Percentiles rank a stretch among this genome's conserved stretches.
Conservation (phyloP, 2,113 vertebrate genomes). For the Electrona antarctica region DNA sequence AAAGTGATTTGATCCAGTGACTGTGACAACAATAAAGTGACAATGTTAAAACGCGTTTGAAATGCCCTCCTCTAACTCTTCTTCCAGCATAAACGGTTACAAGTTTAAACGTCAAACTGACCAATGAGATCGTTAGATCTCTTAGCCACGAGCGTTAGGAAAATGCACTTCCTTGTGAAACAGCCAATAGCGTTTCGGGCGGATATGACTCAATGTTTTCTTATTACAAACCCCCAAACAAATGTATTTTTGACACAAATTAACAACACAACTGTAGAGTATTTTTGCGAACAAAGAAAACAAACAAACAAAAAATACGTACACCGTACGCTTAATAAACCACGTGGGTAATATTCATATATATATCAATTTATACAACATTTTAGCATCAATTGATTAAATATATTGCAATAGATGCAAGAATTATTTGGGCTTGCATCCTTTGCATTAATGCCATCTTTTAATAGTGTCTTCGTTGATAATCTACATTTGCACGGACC, state of each 20-base stretch:
- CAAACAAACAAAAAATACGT: too few species aligned
- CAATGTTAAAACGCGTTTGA: conserved; percentile 16
- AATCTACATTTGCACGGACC: too few species aligned
- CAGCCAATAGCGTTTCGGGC: conserved; percentile 24
- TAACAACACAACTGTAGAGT: not conserved
- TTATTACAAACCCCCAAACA: not conserved
- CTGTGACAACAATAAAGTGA: too few species aligned
- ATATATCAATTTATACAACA: too few species aligned
- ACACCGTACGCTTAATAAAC: too few species aligned
- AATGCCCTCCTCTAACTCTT: conserved; percentile 6
- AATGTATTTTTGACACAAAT: not conserved
- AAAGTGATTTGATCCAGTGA: not conserved
- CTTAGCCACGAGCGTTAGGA: conserved; percentile 20
- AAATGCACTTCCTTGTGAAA: conserved; percentile 39
- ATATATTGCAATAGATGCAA: too few species aligned
- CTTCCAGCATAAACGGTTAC: conserved; percentile 49
- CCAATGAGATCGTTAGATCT: conserved; percentile 63
- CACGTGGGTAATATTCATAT: too few species aligned
- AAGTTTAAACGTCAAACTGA: conserved; percentile 71
- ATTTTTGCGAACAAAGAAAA: not conserved
- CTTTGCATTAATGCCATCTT: too few species aligned
- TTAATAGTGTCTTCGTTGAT: too few species aligned
- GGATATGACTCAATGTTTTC: conserved; percentile 17
- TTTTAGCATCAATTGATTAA: too few species aligned
- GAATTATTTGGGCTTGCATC: too few species aligned